phyloP scores from a whole-genome alignment of 2,888 invertebrate species.

The Dryobotodes eremita region DNA sequence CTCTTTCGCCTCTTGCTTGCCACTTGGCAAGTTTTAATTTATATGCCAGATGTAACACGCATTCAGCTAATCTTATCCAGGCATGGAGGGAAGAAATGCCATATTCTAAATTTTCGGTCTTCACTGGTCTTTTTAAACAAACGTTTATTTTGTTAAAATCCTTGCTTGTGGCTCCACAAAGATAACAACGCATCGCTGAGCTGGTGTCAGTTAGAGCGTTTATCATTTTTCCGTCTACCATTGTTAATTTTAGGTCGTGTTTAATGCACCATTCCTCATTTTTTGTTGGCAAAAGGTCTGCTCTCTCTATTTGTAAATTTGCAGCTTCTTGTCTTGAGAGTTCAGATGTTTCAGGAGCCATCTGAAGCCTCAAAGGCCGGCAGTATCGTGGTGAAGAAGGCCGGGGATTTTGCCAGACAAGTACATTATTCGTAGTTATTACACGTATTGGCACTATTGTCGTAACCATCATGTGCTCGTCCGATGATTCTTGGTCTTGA shows the following conservation, averaged over 20 bases:
- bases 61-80: slow-evolving; percentile 34
- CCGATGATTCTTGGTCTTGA: slow-evolving; percentile 29
- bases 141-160: slow-evolving; percentile 25
- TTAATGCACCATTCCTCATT: no score
- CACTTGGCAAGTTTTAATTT: slow-evolving; percentile 27
- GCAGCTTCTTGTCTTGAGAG: slow-evolving; percentile 26
- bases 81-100: slow-evolving; percentile 54
- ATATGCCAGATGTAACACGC: slow-evolving; percentile 26
- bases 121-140: slow-evolving; percentile 18
- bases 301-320: slow-evolving; percentile 1
- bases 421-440: slow-evolving; percentile 15
- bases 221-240: slow-evolving; percentile 53
- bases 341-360: slow-evolving; percentile 47
- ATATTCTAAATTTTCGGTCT: slow-evolving; percentile 22
- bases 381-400: slow-evolving; percentile 53
- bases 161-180: slow-evolving; percentile 24
- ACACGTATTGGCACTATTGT: slow-evolving; percentile 35
- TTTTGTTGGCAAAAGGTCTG: no score
- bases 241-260: slow-evolving; percentile 16
- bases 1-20: slow-evolving; percentile 31
- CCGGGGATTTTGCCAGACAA: slow-evolving; percentile 48
- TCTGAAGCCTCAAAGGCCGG: slow-evolving; percentile 33
- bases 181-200: slow-evolving; percentile 49
- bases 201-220: slow-evolving; percentile 53
- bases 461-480: slow-evolving; percentile 27